Evolutionary conservation across 2,113 vertebrate genomes (phyloP), one percentile per base, ranked within the genome.

Genomic region (Halichoeres trimaculatus): DNA sequence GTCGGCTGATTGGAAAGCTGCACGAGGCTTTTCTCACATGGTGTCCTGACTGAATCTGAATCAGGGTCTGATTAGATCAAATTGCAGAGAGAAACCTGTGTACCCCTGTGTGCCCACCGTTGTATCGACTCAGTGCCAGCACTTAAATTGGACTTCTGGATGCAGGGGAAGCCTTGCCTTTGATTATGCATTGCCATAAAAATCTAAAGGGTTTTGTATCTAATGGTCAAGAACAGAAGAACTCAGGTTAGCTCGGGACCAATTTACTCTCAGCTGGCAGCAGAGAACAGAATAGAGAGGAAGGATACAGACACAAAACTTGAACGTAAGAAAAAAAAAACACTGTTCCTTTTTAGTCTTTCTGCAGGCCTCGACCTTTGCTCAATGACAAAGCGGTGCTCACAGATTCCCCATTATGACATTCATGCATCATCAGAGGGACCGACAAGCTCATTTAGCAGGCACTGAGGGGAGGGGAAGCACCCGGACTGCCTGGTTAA

Each of bases 51-150:
- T 79, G 66, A 76, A 83, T 77, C 63, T 85, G 83, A 92, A 91
- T 90, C 85, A 80, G 70, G 68, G 65, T 50, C 86, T 91, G 91
- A 92, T 91, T 90, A 90, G 81, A 82, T 85, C 73, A 82, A 83
- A 90, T 84, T 88, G 87, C 79, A 71, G 83, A 74, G 74, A 79
- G 72, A 88, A 74, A 81, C 78, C 85, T 70, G 78, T 84, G 85
- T 82, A 70, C 57, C 81, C 83, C 80, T 66, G 84, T 76, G 81
- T 87, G 83, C 73, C 80, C 87, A 87, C 78, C 81, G 76, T 67
- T 50, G 40, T 72, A 59, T 81, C 50, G 40, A 63, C 66, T 79
- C 43, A 47, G 77, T 82, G 66, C 78, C 77, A 86, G 71, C 51
- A 75, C 65, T 81, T 71, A 88, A 91, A 90, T 90, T 90, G 82